Conservation (phyloP, 2,113 vertebrate genomes). For the Terrapene triunguis region DNA sequence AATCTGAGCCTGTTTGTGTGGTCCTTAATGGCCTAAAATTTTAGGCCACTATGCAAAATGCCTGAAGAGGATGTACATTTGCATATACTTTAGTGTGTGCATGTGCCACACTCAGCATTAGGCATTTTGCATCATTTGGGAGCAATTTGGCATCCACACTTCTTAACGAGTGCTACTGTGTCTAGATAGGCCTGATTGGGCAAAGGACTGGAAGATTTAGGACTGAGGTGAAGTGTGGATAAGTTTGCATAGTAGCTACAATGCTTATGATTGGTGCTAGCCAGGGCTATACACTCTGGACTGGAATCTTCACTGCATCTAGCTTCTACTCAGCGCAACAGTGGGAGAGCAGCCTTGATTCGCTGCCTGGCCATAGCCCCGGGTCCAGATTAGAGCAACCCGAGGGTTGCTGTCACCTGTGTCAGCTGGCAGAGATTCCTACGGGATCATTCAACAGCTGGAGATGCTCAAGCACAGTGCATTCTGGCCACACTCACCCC, state of each 20-base stretch:
- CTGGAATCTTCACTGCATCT: accelerated
- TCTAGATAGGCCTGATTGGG: neutral
- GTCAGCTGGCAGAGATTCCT: neutral
- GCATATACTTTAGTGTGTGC: accelerated
- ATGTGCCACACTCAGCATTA: accelerated
- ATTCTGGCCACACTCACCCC: neutral
- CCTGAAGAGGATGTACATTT: neutral
- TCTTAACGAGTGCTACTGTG: neutral
- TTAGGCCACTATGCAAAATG: neutral
- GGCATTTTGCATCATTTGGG: neutral
- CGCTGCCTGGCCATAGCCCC: neutral
- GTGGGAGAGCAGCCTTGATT: neutral
- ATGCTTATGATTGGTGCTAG: neutral
- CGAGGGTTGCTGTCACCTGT: neutral
- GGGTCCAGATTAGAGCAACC: neutral
- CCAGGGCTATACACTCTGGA: neutral
- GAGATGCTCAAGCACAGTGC: accelerated
- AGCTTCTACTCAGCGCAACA: neutral
- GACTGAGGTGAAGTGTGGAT: neutral
- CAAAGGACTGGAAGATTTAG: neutral
- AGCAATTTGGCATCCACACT: neutral
- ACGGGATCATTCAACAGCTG: neutral
- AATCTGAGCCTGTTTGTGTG: neutral
- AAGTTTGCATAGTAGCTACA: accelerated
- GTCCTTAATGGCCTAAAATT: neutral